A percentile compares a stretch with the other conserved stretches of the same genome.
Evolutionary conservation across 92 coral and sea anemone genomes (phyloP).

Genomic region (Palythoa caribaeorum): DNA sequence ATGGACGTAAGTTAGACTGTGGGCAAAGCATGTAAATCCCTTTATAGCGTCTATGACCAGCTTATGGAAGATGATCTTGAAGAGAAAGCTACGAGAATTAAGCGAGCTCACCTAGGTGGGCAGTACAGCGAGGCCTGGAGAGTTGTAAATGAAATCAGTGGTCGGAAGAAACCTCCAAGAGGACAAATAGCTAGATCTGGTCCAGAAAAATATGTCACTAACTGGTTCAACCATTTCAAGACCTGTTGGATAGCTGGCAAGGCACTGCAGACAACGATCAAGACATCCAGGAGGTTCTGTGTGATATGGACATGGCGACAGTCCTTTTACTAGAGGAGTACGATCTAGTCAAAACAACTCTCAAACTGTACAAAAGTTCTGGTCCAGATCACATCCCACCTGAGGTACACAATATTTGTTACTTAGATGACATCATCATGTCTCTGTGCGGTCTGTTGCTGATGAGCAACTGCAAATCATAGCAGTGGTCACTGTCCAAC

Average conservation of each 20-base stretch:
- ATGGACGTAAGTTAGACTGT: neutral
- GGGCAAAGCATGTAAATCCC: neutral
- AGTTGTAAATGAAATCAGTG: too few species aligned
- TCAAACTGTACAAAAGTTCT: neutral
- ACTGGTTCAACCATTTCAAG: neutral
- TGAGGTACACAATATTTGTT: neutral
- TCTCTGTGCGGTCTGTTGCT: conserved; percentile 30
- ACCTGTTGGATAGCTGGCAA: neutral
- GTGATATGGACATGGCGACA: neutral
- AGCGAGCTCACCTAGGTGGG: neutral
- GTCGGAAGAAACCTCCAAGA: too few species aligned
- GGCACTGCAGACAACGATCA: neutral
- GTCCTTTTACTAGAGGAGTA: neutral
- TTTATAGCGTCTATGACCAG: neutral
- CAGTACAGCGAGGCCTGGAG: too few species aligned
- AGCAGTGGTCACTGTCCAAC: too few species aligned
- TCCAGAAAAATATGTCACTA: too few species aligned
- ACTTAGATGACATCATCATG: neutral
- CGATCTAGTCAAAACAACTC: neutral
- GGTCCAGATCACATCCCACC: neutral
- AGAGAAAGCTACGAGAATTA: neutral
- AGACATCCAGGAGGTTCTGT: neutral
- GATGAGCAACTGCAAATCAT: conserved; percentile 12
- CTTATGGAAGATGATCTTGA: too few species aligned
- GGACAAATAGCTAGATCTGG: too few species aligned